Evolutionary conservation across 2,888 invertebrate species (phyloP), one percentile per base, ranked within the genome.

Genomic region (Lepeophtheirus nordmannii): DNA sequence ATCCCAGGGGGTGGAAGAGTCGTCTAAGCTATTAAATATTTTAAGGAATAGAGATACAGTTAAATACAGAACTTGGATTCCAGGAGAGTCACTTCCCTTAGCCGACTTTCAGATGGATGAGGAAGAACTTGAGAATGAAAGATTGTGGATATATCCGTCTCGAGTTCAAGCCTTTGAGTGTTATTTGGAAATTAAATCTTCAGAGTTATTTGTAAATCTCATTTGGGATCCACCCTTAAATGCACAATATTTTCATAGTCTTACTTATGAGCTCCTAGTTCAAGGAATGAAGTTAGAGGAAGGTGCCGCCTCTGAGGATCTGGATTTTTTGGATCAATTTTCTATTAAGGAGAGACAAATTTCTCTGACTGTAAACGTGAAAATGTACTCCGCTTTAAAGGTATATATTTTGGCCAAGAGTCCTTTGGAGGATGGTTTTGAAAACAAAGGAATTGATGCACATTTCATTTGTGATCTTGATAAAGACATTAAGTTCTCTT

Each of bases 391-490:
- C 1, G 53, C 53, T 17, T 17, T 46, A 46, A 46, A 46, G 53
- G 8, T 46, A n/a, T 46, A 46, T 46, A 46, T 46, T 17, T 17
- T 46, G 14, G 53, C 53, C 2, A 46, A 46, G 53, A 17, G 2
- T n/a, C 53, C 53, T 17, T 46, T 46, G 53, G 53, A 46, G n/a
- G 53, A n/a, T n/a, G 53, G 53, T 2, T 46, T 46, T 46, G 53
- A 46, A 17, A 46, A 46, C 53, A 46, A 46, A 17, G 53, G 53
- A 14, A 46, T 46, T 46, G 53, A 46, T 46, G 8, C 53, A 46
- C n/a, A 46, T 17, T 46, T 46, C 17, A 46, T 46, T 5, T 46
- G 53, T 46, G 8, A 46, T 46, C 17, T 46, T 14, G 53, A 46
- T 46, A 46, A 8, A 17, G 53, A 46, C 17, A 46, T 46, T n/a